Evolutionary conservation across 1,140 invertebrate species (phyloP), one percentile per base, ranked within the genome.

Genomic region (Megathymus violae): DNA sequence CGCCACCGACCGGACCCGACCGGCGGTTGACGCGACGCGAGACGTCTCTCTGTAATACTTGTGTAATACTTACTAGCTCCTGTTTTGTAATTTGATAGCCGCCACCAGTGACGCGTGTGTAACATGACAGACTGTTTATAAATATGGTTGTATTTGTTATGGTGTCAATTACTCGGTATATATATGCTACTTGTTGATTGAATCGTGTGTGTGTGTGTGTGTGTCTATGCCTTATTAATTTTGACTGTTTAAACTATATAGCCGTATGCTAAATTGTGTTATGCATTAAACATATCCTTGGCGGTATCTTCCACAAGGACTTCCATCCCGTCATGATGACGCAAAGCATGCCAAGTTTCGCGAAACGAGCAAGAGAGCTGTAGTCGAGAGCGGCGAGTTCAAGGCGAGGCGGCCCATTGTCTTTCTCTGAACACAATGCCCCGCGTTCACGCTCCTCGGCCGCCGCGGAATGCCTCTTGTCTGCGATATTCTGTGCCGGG

Each of bases 321-420:
- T 41, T 36, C 34, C 38, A 41, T 54, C 50, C 50, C 50, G 50
- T 19, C 36, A 11, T 34, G 34, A 9, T 52, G 50, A 52, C 50
- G 44, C 19, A 60, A 34, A 47, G 6, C 31, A 25, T 15, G 31
- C 7, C n/a, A 15, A 48, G 19, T 41, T 40, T 48, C 16, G 62
- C 38, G 46, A 58, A 41, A 64, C 31, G 56, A 58, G 27, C 52
- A 43, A 48, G 43, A 50, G 22, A 50, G 22, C 36, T 38, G 50
- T 25, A 40, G 41, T 13, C 41, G 48, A 65, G 63, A 50, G 50
- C 47, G 27, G 44, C 25, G 54, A 52, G 64, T 61, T 66, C 64
- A 66, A 66, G 64, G 64, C 64, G 62, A 66, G 11, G 25, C 41
- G 46, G 43, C 44, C 54, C 44, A 62, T 67, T 66, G 60, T 70